These are phyloP conservation scores for Tor tambroides DNA, from an alignment of 2,113 vertebrate species.

Conservation along the genomic window DNA sequence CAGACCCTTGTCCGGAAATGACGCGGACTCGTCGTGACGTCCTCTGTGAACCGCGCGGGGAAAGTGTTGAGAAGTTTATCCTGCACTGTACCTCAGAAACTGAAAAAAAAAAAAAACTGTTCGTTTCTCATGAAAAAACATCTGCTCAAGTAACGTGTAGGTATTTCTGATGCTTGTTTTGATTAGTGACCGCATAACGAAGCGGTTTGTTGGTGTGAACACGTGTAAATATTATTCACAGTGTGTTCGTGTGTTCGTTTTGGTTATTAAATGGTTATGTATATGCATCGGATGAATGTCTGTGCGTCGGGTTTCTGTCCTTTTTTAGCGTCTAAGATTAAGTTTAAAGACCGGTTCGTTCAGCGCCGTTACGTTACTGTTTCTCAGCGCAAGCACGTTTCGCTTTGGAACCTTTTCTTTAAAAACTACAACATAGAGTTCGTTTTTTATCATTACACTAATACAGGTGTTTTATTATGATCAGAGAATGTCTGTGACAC, in stretches of 20 bases:
- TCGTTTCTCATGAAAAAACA: not conserved
- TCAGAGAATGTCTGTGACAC: not conserved
- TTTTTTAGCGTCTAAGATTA: not conserved
- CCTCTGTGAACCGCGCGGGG: not conserved
- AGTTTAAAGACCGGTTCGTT: not conserved
- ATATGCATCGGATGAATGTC: not conserved
- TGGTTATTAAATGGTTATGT: not conserved
- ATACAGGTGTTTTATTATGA: not conserved
- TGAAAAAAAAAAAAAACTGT: not conserved
- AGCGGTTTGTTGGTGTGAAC: not conserved
- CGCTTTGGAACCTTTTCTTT: not conserved
- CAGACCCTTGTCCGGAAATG: constrained; percentile 1
- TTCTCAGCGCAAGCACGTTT: not conserved
- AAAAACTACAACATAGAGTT: not conserved
- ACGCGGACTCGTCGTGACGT: not conserved
- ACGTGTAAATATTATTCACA: not conserved
- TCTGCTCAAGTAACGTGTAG: not conserved
- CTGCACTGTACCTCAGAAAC: not conserved
- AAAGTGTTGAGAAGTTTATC: constrained; percentile 14
- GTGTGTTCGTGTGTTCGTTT: not conserved
- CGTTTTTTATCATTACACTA: not conserved
- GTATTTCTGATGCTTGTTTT: not conserved
- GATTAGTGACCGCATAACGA: not conserved
- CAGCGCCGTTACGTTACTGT: not conserved
- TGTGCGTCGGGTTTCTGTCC: not conserved